Conservation (phyloP, 1,140 invertebrate genomes). For the Drosophila arizonae region DNA sequence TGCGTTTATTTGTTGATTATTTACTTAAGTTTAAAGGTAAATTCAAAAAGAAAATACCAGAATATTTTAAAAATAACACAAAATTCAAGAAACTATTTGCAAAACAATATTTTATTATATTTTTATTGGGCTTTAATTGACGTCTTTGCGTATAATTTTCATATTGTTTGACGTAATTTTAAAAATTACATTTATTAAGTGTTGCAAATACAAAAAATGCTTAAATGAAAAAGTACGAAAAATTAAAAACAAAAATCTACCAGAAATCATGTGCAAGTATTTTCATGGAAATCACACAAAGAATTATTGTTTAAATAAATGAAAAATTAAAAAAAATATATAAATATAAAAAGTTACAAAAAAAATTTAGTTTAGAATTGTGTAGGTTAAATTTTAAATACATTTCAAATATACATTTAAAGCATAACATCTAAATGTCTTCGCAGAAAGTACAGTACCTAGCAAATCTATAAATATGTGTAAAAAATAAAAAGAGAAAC, state of each 20-base stretch:
- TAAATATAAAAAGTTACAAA: neutral
- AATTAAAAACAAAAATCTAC: conserved; percentile 29
- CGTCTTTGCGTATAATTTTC: conserved; percentile 55
- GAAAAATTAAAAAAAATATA: conserved; percentile 12
- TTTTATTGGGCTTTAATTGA: conserved; percentile 59
- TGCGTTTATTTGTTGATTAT: conserved; percentile 76
- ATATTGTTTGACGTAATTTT: conserved; percentile 59
- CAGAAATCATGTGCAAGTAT: conserved; percentile 74
- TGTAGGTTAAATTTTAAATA: conserved; percentile 38
- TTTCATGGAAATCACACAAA: conserved; percentile 76
- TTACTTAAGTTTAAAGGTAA: conserved; percentile 62
- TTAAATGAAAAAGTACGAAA: conserved; percentile 24
- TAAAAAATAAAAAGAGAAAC: conserved; percentile 16
- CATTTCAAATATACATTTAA: conserved; percentile 38
- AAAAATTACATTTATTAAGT: conserved; percentile 55
- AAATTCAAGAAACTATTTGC: conserved; percentile 5
- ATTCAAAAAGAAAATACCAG: conserved; percentile 3
- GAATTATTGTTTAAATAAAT: conserved; percentile 42
- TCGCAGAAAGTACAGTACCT: conserved; percentile 51
- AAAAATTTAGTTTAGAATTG: conserved; percentile 25
- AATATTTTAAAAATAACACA: neutral
- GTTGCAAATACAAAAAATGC: conserved; percentile 32
- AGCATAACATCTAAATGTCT: conserved; percentile 40
- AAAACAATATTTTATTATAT: conserved; percentile 3
- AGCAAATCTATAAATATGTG: conserved; percentile 43